phyloP scores from a whole-genome alignment of 2,797 vertebrate species.

The Erpetoichthys calabaricus region DNA sequence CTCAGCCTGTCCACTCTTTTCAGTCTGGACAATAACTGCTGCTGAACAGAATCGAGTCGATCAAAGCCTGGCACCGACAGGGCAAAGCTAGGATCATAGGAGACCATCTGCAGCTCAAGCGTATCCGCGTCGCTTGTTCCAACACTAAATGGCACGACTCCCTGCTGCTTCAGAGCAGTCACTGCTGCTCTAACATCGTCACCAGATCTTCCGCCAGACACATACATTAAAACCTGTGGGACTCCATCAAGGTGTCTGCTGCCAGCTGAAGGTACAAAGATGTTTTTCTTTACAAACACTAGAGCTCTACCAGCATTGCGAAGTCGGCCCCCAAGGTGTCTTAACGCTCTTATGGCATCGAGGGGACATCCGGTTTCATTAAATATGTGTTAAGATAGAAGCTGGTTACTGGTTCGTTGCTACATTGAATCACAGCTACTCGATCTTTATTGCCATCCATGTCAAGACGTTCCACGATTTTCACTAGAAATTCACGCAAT shows the following conservation, averaged over 20 bases:
- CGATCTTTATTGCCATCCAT: slow-evolving; percentile 30
- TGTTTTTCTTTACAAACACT: slow-evolving; percentile 28
- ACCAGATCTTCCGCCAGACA: slow-evolving; percentile 26
- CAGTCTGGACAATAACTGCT: slow-evolving; percentile 6
- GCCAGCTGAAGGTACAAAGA: slow-evolving; percentile 28
- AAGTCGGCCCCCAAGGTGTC: slow-evolving; percentile 35
- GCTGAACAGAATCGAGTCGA: slow-evolving; percentile 3
- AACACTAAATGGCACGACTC: slow-evolving; percentile 28
- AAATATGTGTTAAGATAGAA: slow-evolving; percentile 41
- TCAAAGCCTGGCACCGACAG: slow-evolving; percentile 3
- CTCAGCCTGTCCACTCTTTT: neutral
- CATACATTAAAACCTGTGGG: slow-evolving; percentile 30
- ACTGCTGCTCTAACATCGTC: slow-evolving; percentile 24
- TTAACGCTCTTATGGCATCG: slow-evolving; percentile 28
- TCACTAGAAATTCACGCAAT: slow-evolving; percentile 31
- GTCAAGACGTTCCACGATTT: slow-evolving; percentile 27
- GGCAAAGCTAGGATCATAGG: slow-evolving; percentile 1
- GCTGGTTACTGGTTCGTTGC: slow-evolving; percentile 28
- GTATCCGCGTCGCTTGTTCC: slow-evolving; percentile 26
- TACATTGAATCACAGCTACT: slow-evolving; percentile 39
- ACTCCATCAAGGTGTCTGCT: slow-evolving; percentile 25
- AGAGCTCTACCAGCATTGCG: slow-evolving; percentile 34
- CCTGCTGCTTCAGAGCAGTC: slow-evolving; percentile 22
- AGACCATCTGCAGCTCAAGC: slow-evolving; percentile 20
- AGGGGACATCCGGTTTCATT: slow-evolving; percentile 30